Base-by-base conservation (phyloP, 2,113 vertebrate species). In the Murina feae region DNA sequence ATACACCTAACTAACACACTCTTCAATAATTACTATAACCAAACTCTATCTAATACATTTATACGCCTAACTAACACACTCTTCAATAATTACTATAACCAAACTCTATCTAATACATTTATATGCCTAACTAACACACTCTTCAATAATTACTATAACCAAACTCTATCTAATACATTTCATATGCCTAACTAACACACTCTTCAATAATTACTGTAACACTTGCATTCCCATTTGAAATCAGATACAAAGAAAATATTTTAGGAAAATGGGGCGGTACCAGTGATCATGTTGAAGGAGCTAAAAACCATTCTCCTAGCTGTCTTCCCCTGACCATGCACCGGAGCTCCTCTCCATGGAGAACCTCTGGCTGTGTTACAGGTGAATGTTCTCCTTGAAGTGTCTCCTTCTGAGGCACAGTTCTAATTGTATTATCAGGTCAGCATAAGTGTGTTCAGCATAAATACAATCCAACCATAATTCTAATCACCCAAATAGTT, bases 211-310 rank as follows among this genome's bases (percentile, higher is more conserved):
- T n/a, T n/a, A n/a, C n/a, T n/a, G n/a, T n/a, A n/a, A n/a, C n/a
- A n/a, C n/a, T 86, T 93, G 49, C 37, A 89, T 94, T 93, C 91
- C 47, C 51, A 80, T 91, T 87, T 91, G 30, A 96, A 89, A 94
- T 89, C 8, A 88, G 93, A 93, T 39, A 86, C 21, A 76, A 13
- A 86, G 63, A 37, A 87, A 88, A 82, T 90, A 55, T 55, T 92
- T 95, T 81, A 90, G 65, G 28, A 92, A 91, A 78, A 75, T 39
- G 4, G 12, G 60, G 1, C 4, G 51, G 83, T 78, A 51, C 10
- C 63, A 30, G 16, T 11, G 35, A 86, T 79, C 53, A 35, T 8
- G 8, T 80, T 78, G 76, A 94, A 81, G n/a, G 68, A 92, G 28
- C 16, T 42, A 13, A 58, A 78, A 39, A 9, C 9, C 20, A 42